Evolutionary conservation across 2,797 vertebrate species (phyloP), one percentile per base, ranked within the genome.

Genomic region (Hirundo rustica): DNA sequence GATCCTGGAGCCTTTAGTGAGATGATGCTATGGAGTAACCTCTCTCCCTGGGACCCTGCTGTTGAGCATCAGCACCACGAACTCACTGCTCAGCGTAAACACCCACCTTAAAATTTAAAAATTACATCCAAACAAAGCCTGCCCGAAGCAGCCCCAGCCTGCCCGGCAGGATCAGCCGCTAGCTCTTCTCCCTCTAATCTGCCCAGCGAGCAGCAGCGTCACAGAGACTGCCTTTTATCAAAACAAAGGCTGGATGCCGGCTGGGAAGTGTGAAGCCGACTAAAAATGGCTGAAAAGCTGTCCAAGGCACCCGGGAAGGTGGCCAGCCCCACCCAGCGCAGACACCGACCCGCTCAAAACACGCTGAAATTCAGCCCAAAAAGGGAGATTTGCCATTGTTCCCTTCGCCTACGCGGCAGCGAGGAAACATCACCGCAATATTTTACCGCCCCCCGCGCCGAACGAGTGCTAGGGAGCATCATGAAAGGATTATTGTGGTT

Each of bases 201-300:
- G 78, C 79, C 85, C 77, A 68, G 44, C 38, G 20, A 95, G 78
- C 93, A 95, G 78, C 93, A 94, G 96, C 94, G 77, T 91, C 90
- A 93, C 88, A 93, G 67, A 85, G 85, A 80, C 92, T 44, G 93
- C 85, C 95, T 96, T 97, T 96, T 91, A 92, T 89, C 93, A 97
- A 97, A 98, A 98, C 97, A 98, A 97, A 98, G 97, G 94, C 97
- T 85, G 96, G 89, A 95, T 96, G 94, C 92, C 80, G 77, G 67
- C 93, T 86, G 94, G 88, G 93, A 96, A 97, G 92, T 92, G 85
- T 70, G 92, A 97, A 97, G 95, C 96, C 84, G 96, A 96, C 97
- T 96, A 97, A 98, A 98, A 97, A 98, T 98, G 98, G 98, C 98
- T 98, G 98, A 96, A 98, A 96, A 97, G 95, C 97, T 62, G 96